Conservation (phyloP, 1,140 invertebrate genomes). For the Drosophila paulistorum region DNA sequence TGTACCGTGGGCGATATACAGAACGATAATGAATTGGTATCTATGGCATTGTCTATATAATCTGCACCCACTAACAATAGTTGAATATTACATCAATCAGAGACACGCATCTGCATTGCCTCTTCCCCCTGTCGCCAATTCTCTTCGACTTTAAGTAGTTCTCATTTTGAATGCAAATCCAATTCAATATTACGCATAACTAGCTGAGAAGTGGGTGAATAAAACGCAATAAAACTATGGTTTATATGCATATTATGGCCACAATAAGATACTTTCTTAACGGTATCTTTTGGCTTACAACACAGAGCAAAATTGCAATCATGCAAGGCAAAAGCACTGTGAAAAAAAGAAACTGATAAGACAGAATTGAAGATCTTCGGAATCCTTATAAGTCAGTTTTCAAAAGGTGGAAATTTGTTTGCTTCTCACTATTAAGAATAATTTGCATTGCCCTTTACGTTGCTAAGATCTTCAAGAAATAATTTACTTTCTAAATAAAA, state of each 20-base stretch:
- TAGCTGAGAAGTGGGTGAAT: constrained; percentile 66
- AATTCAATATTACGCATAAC: constrained; percentile 58
- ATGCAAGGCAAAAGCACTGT: neutral
- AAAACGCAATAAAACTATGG: constrained; percentile 38
- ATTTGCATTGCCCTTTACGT: too few relatives aligned
- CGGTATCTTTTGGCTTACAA: neutral
- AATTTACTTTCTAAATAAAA: too few relatives aligned
- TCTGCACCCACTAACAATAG: constrained; percentile 52
- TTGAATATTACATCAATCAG: constrained; percentile 61
- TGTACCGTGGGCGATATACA: neutral
- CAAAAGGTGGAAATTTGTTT: too few relatives aligned
- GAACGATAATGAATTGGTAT: constrained; percentile 3
- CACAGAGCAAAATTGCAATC: neutral
- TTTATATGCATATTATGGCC: constrained; percentile 2
- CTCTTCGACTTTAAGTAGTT: neutral
- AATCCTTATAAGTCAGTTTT: too few relatives aligned
- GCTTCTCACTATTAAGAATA: too few relatives aligned
- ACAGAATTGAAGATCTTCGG: too few relatives aligned
- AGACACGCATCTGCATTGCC: constrained; percentile 50
- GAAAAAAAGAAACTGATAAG: neutral
- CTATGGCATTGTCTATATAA: neutral
- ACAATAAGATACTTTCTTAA: neutral
- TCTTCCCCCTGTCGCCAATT: constrained; percentile 4
- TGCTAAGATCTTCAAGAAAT: too few relatives aligned
- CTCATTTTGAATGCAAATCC: constrained; percentile 44